Conservation (phyloP, 2,888 invertebrate species). For the Xestia c-nigrum region DNA sequence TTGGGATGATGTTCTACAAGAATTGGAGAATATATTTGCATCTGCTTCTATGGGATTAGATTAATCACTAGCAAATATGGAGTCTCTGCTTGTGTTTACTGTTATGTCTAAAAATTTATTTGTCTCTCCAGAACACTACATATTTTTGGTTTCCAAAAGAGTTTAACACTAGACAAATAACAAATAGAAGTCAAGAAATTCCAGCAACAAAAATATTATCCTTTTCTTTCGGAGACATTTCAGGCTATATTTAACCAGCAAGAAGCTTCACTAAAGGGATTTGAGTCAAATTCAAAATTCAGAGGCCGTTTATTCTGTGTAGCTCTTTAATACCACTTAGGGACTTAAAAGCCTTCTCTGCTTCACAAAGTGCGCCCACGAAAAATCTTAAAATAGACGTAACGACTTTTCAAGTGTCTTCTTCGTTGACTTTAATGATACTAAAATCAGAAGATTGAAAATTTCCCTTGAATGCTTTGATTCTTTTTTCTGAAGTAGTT, state of each 20-base stretch:
- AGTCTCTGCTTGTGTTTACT: not conserved
- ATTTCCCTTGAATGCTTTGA: constrained; percentile 16
- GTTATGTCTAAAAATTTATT: not conserved
- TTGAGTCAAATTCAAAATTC: constrained; percentile 49
- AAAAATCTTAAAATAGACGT: constrained; percentile 58
- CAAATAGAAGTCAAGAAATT: not conserved
- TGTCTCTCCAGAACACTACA: not conserved
- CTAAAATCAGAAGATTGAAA: constrained; percentile 50
- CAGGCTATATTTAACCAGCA: not conserved
- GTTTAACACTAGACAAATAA: not conserved
- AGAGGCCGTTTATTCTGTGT: constrained; percentile 45
- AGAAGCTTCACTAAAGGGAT: constrained; percentile 21
- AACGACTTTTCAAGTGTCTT: constrained; percentile 42
- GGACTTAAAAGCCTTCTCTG: constrained; percentile 51
- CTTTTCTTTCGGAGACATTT: not conserved
- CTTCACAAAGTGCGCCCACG: constrained; percentile 43
- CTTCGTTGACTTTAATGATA: constrained; percentile 46
- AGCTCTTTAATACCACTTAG: constrained; percentile 55
- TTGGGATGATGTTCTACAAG: constrained; percentile 45
- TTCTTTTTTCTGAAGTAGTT: constrained; percentile 4
- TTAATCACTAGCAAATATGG: constrained; percentile 9
- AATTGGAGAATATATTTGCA: constrained; percentile 42
- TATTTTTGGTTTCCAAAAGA: not conserved
- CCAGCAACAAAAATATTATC: constrained; percentile 5
- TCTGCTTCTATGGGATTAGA: constrained; percentile 25